A percentile compares a stretch with the other conserved stretches of the same genome.
Conservation (phyloP, 2,888 invertebrate species). For the Mythimna ferrago region DNA sequence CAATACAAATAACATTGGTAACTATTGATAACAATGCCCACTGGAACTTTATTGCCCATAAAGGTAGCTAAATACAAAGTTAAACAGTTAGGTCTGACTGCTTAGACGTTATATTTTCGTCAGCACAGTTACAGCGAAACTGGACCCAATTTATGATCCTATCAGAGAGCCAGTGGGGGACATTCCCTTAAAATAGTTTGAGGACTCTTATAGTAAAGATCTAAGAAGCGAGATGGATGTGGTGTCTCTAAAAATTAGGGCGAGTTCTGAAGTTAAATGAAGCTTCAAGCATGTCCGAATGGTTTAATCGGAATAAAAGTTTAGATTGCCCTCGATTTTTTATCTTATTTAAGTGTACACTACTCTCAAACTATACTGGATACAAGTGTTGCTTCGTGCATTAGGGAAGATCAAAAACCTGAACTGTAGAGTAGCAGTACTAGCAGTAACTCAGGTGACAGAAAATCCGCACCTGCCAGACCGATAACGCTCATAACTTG, state of each 20-base stretch:
- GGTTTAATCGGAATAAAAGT: neutral
- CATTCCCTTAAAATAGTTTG: conserved; percentile 56
- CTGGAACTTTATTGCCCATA: conserved; percentile 40
- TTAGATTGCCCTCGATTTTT: neutral
- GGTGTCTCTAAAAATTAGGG: neutral
- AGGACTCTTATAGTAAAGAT: conserved; percentile 17
- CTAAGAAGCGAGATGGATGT: conserved; percentile 20
- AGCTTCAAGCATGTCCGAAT: neutral
- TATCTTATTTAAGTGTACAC: neutral
- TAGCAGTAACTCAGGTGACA: neutral
- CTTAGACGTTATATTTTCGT: conserved; percentile 53
- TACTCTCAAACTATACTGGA: neutral
- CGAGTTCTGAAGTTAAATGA: neutral
- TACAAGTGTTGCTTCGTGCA: neutral
- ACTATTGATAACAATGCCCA: conserved; percentile 45
- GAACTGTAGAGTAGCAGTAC: neutral
- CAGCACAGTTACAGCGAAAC: conserved; percentile 33
- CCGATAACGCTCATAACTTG: neutral
- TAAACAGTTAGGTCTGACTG: conserved; percentile 44
- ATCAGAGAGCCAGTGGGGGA: conserved; percentile 55
- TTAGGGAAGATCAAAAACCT: neutral
- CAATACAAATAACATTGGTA: conserved; percentile 34
- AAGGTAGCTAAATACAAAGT: conserved; percentile 50
- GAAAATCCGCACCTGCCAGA: neutral
- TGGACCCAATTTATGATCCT: conserved; percentile 55